phyloP scores from a whole-genome alignment of 2,888 invertebrate genomes.

The Amphipyra berbera region DNA sequence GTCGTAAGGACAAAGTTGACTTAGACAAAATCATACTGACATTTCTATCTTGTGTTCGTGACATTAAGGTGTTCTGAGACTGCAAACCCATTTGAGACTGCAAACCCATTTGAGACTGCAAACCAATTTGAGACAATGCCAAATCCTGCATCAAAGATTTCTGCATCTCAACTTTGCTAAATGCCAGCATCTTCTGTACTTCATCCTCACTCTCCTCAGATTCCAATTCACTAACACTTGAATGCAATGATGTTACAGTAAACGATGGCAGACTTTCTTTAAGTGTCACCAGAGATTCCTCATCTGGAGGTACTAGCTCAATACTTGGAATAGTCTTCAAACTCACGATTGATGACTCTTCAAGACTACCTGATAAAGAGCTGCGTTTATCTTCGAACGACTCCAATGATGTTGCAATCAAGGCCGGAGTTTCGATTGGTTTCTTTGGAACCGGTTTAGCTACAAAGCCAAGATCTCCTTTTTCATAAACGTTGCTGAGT shows the following conservation, averaged over 20 bases:
- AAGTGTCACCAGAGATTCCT: slow-evolving; percentile 58
- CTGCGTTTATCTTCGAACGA: slow-evolving; percentile 31
- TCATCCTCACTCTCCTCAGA: slow-evolving; percentile 62
- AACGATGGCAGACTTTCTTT: slow-evolving; percentile 81
- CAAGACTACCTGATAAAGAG: neutral
- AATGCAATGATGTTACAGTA: slow-evolving; percentile 73
- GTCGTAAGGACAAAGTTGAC: slow-evolving; percentile 25
- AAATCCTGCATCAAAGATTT: slow-evolving; percentile 83
- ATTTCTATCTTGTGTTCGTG: neutral
- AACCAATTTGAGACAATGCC: slow-evolving; percentile 70
- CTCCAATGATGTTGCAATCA: slow-evolving; percentile 7
- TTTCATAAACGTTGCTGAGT: slow-evolving; percentile 88
- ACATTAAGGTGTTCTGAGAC: no score
- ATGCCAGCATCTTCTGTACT: slow-evolving; percentile 72
- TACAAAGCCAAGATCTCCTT: slow-evolving; percentile 92
- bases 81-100: no score
- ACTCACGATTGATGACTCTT: slow-evolving; percentile 68
- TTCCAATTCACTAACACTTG: slow-evolving; percentile 55
- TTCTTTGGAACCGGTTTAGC: slow-evolving; percentile 76
- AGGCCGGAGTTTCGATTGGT: neutral
- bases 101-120: slow-evolving; percentile 69
- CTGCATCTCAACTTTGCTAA: slow-evolving; percentile 79
- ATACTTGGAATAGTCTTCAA: slow-evolving; percentile 81
- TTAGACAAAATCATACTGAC: neutral
- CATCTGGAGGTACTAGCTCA: slow-evolving; percentile 68